These are phyloP conservation scores for Tamias sibiricus DNA, from an alignment of 2,113 vertebrate genomes.

Conservation along the genomic window DNA sequence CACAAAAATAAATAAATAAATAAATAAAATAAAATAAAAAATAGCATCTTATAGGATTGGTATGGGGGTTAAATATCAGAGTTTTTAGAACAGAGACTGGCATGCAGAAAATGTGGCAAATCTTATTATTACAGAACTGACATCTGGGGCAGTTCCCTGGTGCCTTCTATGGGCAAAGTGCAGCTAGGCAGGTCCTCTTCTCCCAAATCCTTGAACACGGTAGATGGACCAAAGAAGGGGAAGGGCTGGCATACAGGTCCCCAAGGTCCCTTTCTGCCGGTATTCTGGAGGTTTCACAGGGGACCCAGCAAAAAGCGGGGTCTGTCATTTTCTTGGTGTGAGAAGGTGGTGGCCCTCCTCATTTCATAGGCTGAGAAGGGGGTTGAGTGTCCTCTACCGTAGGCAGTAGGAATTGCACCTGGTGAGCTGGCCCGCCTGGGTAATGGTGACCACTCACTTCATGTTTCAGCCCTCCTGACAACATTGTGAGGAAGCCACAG, in stretches of 20 bases:
- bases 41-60: not conserved
- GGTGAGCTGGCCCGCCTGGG: not conserved
- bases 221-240: not conserved
- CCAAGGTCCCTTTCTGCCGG: not conserved
- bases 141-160: not conserved
- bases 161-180: not conserved
- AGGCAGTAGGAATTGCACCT: conserved; percentile 19
- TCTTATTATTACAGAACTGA: not conserved
- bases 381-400: conserved; percentile 60
- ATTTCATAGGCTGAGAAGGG: not conserved
- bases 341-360: not conserved
- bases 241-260: not conserved
- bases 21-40: too few species aligned
- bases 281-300: not conserved
- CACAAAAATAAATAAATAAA: too few species aligned
- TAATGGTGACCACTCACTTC: not conserved
- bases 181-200: not conserved
- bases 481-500: not conserved
- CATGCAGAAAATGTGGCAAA: not conserved
- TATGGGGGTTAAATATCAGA: not conserved
- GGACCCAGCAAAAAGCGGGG: not conserved
- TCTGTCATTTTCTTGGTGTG: not conserved
- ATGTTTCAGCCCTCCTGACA: not conserved
- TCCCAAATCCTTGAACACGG: not conserved
- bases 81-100: not conserved